phyloP scores from a whole-genome alignment of 2,888 invertebrate species.

The Mechanitis mazaeus region DNA sequence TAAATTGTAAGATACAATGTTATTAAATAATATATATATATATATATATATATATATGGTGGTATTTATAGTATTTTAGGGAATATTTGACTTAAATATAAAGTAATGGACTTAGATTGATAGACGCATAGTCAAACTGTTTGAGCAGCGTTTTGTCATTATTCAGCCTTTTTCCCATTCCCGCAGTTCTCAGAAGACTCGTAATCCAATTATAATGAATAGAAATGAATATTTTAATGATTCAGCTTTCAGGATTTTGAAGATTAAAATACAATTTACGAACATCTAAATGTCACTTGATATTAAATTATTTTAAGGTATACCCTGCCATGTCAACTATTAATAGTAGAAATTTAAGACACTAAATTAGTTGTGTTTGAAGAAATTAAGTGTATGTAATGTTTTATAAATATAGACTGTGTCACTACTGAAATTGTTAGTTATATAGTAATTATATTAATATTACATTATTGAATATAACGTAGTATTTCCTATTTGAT shows the following conservation, averaged over 20 bases:
- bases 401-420: too few species aligned
- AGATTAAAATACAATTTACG: constrained; percentile 9
- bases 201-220: constrained; percentile 30
- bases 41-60: too few species aligned
- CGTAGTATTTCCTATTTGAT: not conserved
- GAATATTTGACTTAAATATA: not conserved
- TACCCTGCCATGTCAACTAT: constrained; percentile 18
- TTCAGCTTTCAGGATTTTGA: constrained; percentile 13
- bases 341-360: too few species aligned
- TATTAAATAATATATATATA: too few species aligned
- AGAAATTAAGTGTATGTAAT: too few species aligned
- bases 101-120: not conserved
- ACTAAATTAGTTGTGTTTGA: too few species aligned
- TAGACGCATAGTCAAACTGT: constrained; percentile 4
- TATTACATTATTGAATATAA: too few species aligned
- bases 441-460: too few species aligned
- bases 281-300: constrained; percentile 3
- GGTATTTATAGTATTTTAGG: too few species aligned
- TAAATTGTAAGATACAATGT: too few species aligned
- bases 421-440: too few species aligned
- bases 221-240: constrained; percentile 23
- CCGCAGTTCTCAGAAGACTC: constrained; percentile 26
- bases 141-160: constrained; percentile 2
- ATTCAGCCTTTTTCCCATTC: constrained; percentile 10
- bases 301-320: constrained; percentile 1